Conservation (phyloP, 2,888 invertebrate genomes). For the Electrophaes corylata region DNA sequence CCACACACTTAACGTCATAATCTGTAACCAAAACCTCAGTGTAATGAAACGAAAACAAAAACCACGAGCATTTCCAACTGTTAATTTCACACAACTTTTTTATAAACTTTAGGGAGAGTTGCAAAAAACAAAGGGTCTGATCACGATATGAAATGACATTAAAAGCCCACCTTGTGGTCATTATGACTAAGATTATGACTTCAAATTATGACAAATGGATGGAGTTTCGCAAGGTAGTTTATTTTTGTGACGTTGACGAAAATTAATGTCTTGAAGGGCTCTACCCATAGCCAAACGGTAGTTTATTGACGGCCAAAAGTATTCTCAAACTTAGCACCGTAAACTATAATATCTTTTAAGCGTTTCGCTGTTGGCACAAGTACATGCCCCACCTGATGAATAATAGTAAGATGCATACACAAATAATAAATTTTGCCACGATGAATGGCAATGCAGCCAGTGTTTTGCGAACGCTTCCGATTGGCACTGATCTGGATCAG, state of each 20-base stretch:
- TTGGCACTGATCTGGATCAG: no score
- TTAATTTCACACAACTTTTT: constrained; percentile 55
- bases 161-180: constrained; percentile 73
- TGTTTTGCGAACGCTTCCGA: no score
- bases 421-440: no score
- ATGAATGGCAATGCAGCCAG: no score
- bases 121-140: constrained; percentile 38
- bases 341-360: no score
- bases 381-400: no score
- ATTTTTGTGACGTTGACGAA: constrained; percentile 4
- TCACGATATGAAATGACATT: constrained; percentile 65
- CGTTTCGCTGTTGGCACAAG: no score
- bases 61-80: constrained; percentile 45
- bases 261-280: constrained; percentile 10
- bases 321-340: no score
- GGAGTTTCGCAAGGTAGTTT: constrained; percentile 31
- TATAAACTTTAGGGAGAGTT: constrained; percentile 30
- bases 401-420: no score
- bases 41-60: constrained; percentile 26
- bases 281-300: no score
- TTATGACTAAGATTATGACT: constrained; percentile 37
- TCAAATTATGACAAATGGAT: constrained; percentile 76
- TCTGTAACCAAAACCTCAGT: constrained; percentile 15
- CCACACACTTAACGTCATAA: constrained; percentile 10
- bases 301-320: no score